Conservation (phyloP, 2,113 vertebrate species). For the Platichthys flesus region DNA sequence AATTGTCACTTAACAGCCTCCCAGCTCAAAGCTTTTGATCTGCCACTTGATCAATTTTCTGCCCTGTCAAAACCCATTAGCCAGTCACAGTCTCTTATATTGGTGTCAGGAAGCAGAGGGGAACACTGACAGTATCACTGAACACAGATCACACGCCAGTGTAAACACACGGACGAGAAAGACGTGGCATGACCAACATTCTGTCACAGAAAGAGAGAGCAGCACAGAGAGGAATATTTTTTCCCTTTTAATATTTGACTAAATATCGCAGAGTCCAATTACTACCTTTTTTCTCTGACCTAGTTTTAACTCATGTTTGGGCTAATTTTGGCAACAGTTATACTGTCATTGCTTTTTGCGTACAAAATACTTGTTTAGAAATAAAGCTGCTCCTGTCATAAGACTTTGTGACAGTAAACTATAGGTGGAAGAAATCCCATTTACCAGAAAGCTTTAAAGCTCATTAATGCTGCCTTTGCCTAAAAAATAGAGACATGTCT, state of each 20-base stretch:
- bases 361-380: background rate
- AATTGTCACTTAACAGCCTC: constrained; percentile 57
- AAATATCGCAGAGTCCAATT: background rate
- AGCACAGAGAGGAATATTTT: background rate
- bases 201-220: background rate
- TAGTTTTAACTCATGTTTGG: background rate
- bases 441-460: no score
- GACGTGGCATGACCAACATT: constrained; percentile 21
- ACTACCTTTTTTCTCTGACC: background rate
- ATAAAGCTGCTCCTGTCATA: no score
- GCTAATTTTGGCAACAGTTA: background rate
- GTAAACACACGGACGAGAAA: constrained; percentile 51
- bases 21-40: constrained; percentile 54
- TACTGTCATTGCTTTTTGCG: background rate
- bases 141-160: constrained; percentile 49
- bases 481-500: no score
- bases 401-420: no score
- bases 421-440: no score
- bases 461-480: no score
- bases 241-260: background rate
- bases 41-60: constrained; percentile 74
- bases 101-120: constrained; percentile 40
- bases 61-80: constrained; percentile 76
- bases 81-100: constrained; percentile 42
- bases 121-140: constrained; percentile 38